Conservation (phyloP, 2,797 vertebrate species). For the Falco rusticolus region DNA sequence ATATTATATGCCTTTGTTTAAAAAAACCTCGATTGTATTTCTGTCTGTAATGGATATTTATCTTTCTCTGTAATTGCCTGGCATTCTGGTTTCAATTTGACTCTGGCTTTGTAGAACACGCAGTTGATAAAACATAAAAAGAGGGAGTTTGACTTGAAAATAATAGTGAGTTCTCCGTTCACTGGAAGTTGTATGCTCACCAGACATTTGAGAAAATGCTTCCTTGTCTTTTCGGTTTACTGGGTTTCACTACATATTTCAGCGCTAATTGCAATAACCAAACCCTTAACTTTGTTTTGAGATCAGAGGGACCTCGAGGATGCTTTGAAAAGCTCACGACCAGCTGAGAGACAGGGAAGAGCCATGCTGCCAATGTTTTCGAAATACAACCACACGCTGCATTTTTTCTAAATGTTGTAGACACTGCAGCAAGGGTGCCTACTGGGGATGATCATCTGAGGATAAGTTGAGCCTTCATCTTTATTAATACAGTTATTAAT, state of each 20-base stretch:
- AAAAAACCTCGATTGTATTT: neutral
- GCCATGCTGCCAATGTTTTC: neutral
- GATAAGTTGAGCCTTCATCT: neutral
- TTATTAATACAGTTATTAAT: conserved; percentile 2
- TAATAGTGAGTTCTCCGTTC: neutral
- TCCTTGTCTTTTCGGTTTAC: neutral
- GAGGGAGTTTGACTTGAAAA: neutral
- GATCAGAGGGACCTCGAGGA: neutral
- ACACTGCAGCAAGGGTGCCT: neutral
- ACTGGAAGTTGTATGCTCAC: neutral
- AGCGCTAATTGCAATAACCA: neutral
- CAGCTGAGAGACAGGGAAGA: neutral
- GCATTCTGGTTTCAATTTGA: neutral
- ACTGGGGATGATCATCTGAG: neutral
- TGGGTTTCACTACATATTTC: neutral
- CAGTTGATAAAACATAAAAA: neutral
- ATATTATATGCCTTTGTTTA: neutral
- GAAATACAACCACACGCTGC: neutral
- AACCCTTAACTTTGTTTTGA: neutral
- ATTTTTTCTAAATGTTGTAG: neutral
- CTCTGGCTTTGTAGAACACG: neutral
- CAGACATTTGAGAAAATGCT: neutral
- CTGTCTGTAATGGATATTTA: neutral
- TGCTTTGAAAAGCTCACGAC: neutral
- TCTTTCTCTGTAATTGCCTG: neutral